phyloP scores from a whole-genome alignment of 2,113 vertebrate species.

The Tamias sibiricus region DNA sequence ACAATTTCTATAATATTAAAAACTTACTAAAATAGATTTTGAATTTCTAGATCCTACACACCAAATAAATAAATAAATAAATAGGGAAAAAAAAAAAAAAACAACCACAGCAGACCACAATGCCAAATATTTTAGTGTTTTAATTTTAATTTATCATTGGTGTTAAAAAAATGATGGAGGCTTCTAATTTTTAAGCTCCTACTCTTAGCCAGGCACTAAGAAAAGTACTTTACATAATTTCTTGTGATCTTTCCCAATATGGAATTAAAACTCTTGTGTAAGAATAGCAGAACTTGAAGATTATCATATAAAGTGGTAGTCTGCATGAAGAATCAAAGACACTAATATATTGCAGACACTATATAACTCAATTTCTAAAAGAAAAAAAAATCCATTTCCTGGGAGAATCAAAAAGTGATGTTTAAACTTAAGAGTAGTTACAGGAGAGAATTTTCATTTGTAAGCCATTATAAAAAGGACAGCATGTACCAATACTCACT shows the following conservation, averaged over 20 bases:
- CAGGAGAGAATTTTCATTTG: not conserved
- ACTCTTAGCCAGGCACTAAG: not conserved
- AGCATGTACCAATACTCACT: not conserved
- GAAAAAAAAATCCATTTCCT: not conserved
- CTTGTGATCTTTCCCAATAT: not conserved
- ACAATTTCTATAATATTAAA: not conserved
- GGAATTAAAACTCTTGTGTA: not conserved
- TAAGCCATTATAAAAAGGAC: not conserved
- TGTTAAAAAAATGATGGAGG: not conserved
- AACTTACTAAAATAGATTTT: not conserved
- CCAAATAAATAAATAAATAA: not conserved
- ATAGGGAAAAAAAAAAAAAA: no score
- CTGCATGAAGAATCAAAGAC: not conserved
- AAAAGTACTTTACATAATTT: not conserved
- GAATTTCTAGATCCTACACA: not conserved
- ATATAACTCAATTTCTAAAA: not conserved
- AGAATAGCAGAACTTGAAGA: not conserved
- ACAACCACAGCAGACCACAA: not conserved
- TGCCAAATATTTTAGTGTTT: not conserved
- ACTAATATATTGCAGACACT: not conserved
- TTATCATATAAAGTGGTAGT: not conserved
- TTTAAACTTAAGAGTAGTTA: not conserved
- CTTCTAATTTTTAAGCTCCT: not conserved
- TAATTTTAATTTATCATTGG: not conserved
- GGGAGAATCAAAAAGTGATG: not conserved